These are phyloP conservation scores for Hylia prasina DNA, from an alignment of 2,113 vertebrate species.

Conservation along the genomic window DNA sequence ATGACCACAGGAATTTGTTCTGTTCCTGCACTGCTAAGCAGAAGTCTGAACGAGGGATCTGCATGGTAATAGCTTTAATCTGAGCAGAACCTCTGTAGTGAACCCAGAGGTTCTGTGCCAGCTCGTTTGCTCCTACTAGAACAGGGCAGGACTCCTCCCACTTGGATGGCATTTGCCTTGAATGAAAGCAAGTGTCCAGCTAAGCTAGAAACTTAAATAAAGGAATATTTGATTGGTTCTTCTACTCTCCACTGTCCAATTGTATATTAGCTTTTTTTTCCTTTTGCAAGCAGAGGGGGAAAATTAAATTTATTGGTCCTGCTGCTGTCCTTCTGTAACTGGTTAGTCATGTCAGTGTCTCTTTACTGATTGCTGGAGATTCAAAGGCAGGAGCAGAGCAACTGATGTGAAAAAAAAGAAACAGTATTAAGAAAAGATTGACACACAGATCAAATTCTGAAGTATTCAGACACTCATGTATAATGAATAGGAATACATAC, in stretches of 20 bases:
- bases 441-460: background rate
- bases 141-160: background rate
- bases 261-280: background rate
- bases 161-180: background rate
- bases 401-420: background rate
- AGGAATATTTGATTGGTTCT: background rate
- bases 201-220: background rate
- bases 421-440: background rate
- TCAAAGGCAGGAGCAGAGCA: background rate
- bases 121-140: fast-evolving
- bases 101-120: background rate
- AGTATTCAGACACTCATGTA: background rate
- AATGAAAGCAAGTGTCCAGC: background rate
- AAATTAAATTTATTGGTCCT: background rate
- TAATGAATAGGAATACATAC: background rate
- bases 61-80: background rate
- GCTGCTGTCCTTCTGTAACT: background rate
- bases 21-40: background rate
- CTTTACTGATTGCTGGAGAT: background rate
- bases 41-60: background rate
- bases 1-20: background rate
- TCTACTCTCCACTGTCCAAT: background rate
- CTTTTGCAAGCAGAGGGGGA: background rate
- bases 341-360: background rate
- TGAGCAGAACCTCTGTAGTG: background rate